Evolutionary conservation across 2,797 vertebrate species (phyloP), one percentile per base, ranked within the genome.

Genomic region (Picus viridis): DNA sequence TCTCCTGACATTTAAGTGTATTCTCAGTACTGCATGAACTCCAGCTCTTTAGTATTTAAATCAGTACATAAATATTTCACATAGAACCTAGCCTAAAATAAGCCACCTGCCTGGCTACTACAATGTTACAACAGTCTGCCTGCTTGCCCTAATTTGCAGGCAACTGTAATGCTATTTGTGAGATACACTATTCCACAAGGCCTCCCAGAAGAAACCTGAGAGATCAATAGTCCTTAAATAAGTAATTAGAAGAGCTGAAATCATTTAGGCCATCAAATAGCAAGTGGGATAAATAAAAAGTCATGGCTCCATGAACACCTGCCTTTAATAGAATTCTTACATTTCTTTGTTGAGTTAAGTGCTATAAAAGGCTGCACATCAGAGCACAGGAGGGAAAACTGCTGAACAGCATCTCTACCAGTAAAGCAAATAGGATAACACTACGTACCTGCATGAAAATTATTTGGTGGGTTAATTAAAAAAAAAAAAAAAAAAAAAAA

Each of bases 201-300:
- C 84, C 90, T 95, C 90, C 89, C 88, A 87, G 94, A 96, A 97
- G 95, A 90, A 94, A 89, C 83, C 65, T 51, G 67, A 76, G 92
- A 92, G 95, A 97, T 97, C 97, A 71, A 97, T 97, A 97, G 85
- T 61, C 91, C 94, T 96, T 98, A 97, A 98, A 97, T 98, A 97
- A 98, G 73, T 97, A 96, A 98, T 97, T 63, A 96, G 97, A 96
- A 67, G 76, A 93, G 91, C 92, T 85, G 85, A 96, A 96, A 97
- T 94, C 27, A 29, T 92, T 91, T 71, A 54, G 78, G 92, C 90
- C 92, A 94, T 95, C 92, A 94, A 82, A 94, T 59, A 88, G 78
- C 32, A 93, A 96, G 80, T 27, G 16, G 74, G 83, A 94, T 87
- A 89, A 95, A 92, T 88, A 95, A 88, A 81, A 79, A 83, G 70